Evolutionary conservation across 35 echinoderm and acorn worm genomes (phyloP), one percentile per base, ranked within the genome.

Genomic region (Acanthaster planci): DNA sequence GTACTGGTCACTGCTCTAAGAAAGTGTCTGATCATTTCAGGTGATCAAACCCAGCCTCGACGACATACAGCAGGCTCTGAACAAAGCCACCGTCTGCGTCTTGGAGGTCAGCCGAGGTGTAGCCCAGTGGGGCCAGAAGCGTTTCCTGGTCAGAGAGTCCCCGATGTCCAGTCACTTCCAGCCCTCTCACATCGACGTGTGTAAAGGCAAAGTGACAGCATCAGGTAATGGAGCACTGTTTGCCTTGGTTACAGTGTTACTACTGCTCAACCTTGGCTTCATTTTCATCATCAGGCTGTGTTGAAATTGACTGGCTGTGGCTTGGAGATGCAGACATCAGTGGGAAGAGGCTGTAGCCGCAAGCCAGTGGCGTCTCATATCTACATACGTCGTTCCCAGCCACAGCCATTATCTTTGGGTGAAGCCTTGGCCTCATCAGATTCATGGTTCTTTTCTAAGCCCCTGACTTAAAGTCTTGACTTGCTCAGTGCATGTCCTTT

Each of bases 121-220:
- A n/a, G 92, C 96, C 23, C 96, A 99, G 77, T 99, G 92, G 96
- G 89, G 89, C 44, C 96, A 99, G 86, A 93, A 91, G 44, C 64
- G 93, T n/a, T 83, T 76, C 76, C 59, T 78, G 53, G 26, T 76
- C 53, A 35, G 79, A 8, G 76, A 84, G 26, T 40, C 55, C 17
- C 17, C 58, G n/a, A 36, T 27, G 27, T 37, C 53, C 26, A 51
- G 26, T 39, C 8, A 75, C 38, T 57, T 67, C 42, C 42, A 85
- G 60, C n/a, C 37, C 17, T 31, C 57, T 16, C 55, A 85, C 42
- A 85, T 67, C 18, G 64, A 72, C 30, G 64, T 72, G 34, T 72
- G 64, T 34, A 72, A 72, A 72, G 64, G 64, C 23, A 72, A 72
- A 72, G 26, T 31, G 26, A 34, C 23, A 7, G 64, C 26, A 14